Percentiles rank a stretch among this genome's conserved stretches.
phyloP scores from a whole-genome alignment of 2,797 vertebrate genomes.

The Luscinia megarhynchos region DNA sequence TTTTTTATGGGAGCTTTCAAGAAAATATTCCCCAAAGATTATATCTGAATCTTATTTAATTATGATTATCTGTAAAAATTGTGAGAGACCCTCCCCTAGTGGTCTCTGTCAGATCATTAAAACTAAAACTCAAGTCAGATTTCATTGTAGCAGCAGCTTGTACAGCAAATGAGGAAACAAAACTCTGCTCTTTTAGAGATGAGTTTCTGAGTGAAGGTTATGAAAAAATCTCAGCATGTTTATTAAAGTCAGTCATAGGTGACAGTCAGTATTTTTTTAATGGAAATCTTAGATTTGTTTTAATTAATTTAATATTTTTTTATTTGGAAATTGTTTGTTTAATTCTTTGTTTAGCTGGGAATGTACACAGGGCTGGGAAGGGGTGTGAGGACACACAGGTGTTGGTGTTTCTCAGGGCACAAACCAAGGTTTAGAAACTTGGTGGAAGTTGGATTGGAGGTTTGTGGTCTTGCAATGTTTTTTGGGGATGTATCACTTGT shows the following conservation, averaged over 20 bases:
- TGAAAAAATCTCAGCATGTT: not conserved
- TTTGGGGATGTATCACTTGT: not conserved
- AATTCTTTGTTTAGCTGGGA: not conserved
- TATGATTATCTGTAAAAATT: not conserved
- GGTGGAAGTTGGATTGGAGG: not conserved
- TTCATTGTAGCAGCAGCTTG: not conserved
- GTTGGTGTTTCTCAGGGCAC: not conserved
- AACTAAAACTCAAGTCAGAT: not conserved
- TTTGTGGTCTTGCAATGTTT: rapidly evolving
- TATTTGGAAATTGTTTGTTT: not conserved
- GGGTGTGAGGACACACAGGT: not conserved
- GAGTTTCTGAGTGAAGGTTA: not conserved
- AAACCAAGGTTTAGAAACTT: not conserved
- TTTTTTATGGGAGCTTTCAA: not conserved
- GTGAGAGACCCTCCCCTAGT: not conserved
- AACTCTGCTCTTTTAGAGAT: not conserved
- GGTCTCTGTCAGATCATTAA: not conserved
- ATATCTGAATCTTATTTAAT: not conserved
- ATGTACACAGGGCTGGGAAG: not conserved
- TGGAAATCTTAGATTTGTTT: not conserved
- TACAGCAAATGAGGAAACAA: not conserved
- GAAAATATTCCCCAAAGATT: not conserved
- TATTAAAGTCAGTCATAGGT: not conserved
- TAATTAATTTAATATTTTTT: not conserved
- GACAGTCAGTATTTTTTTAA: not conserved